Evolutionary conservation across 2,113 vertebrate genomes (phyloP).

Genomic region (Heterotilapia buettikoferi): DNA sequence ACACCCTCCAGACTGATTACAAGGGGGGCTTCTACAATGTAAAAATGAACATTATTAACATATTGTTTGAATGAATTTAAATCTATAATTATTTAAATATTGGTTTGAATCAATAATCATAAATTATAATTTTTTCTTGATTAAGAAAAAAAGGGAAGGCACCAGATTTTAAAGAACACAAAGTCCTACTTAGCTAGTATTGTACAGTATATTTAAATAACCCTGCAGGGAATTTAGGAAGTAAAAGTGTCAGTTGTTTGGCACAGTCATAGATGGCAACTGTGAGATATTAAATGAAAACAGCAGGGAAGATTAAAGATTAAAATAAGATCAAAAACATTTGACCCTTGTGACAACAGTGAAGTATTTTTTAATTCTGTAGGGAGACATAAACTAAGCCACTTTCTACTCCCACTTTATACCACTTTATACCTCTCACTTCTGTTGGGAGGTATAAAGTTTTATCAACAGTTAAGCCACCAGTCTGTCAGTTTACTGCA

Average conservation of each 20-base stretch:
- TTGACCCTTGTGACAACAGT: background rate
- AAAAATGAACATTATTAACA: background rate
- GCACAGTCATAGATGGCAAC: background rate
- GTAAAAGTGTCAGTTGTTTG: background rate
- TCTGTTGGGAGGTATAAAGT: background rate
- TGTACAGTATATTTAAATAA: background rate
- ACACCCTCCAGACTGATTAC: slow-evolving; percentile 10
- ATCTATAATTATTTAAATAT: background rate
- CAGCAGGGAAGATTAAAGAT: background rate
- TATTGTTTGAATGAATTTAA: background rate
- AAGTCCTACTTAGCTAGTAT: background rate
- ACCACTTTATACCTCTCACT: background rate
- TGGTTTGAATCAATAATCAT: background rate
- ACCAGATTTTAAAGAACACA: background rate
- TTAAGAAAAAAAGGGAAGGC: background rate
- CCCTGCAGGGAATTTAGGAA: background rate
- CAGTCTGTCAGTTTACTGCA: background rate
- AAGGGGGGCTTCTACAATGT: background rate
- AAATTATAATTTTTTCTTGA: background rate
- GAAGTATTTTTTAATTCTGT: background rate
- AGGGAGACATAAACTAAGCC: background rate
- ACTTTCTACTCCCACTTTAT: background rate
- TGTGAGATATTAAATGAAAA: background rate
- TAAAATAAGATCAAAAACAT: background rate
- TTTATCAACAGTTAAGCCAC: background rate